Base-by-base conservation (phyloP, 1,140 invertebrate genomes). In the Adoxophyes honmai region DNA sequence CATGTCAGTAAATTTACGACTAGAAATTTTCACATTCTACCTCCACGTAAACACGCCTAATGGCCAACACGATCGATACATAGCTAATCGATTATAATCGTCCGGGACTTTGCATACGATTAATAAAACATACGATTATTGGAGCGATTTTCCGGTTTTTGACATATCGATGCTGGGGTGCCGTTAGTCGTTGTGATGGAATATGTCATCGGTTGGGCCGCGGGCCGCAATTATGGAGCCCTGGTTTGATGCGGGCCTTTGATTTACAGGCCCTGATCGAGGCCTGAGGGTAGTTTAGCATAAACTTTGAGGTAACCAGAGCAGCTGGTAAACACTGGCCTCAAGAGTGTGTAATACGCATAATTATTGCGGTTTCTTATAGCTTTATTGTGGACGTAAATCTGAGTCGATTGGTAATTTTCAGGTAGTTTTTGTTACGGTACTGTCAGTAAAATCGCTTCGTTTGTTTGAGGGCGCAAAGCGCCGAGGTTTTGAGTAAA, bases 171-270 rank as follows among this genome's bases (percentile, higher is more conserved):
- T 42, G 34, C 52, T 21, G 11, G 18, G 18, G 33, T 11, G 62
- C 65, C 59, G 64, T 67, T 70, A 68, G 36, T 28, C 21, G 60
- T 70, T 78, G 62, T 75, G 76, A 78, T 70, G 75, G 76, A 76
- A 79, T 80, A 78, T 83, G 81, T 86, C 83, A 80, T 80, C 79
- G 78, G 51, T 48, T 37, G 51, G n/a, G 66, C 82, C 72, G 34
- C 52, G 57, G 78, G 81, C 66, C 53, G 60, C 68, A 82, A 81
- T 86, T 83, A 81, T 60, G 52, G 67, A 34, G 15, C 56, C 60
- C 64, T 69, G 56, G 60, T 53, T 59, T 52, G 64, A 65, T 59
- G 57, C 53, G 61, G 63, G 52, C 64, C 58, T 61, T 57, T 84
- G 78, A 84, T 86, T 81, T 86, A 81, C 64, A 59, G 64, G 60